These are phyloP conservation scores for Drosophila murphyi DNA, from an alignment of 1,140 invertebrate species.

Conservation along the genomic window DNA sequence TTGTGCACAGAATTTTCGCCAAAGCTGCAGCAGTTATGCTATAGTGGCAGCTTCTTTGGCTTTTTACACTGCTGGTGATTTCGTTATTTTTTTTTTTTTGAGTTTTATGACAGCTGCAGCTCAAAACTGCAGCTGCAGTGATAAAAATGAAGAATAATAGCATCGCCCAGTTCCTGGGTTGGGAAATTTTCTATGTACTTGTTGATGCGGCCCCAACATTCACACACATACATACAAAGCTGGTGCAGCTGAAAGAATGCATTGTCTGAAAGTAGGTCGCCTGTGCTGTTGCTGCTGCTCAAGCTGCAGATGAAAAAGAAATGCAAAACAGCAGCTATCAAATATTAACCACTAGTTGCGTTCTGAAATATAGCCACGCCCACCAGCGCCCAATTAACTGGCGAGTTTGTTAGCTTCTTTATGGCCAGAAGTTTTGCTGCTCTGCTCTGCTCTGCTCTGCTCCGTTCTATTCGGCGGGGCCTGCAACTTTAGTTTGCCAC, in stretches of 20 bases:
- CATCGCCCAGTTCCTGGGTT: constrained; percentile 31
- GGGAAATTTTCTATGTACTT: constrained; percentile 60
- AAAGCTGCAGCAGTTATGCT: background rate
- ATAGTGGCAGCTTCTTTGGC: constrained; percentile 24
- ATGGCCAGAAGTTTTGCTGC: constrained; percentile 26
- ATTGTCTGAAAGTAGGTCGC: constrained; percentile 50
- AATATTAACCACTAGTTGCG: constrained; percentile 81
- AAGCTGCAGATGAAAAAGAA: constrained; percentile 25
- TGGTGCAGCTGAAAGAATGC: constrained; percentile 15
- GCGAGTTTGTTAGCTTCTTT: constrained; percentile 44
- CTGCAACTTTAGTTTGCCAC: constrained; percentile 76
- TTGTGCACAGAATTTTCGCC: too few species aligned
- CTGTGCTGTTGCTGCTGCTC: constrained; percentile 24
- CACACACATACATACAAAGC: constrained; percentile 24
- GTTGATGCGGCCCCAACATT: constrained; percentile 67
- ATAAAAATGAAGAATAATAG: constrained; percentile 39
- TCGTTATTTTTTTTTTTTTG: background rate
- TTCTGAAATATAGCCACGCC: constrained; percentile 50
- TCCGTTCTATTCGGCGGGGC: constrained; percentile 36
- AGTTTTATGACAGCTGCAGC: constrained; percentile 14
- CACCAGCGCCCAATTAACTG: constrained; percentile 67
- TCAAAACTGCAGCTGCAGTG: constrained; percentile 31
- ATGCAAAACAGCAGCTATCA: constrained; percentile 64
- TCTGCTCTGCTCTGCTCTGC: background rate
- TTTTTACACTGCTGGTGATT: background rate